Evolutionary conservation across 2,797 vertebrate species (phyloP), one percentile per base, ranked within the genome.

Genomic region (Sebastes goodei): DNA sequence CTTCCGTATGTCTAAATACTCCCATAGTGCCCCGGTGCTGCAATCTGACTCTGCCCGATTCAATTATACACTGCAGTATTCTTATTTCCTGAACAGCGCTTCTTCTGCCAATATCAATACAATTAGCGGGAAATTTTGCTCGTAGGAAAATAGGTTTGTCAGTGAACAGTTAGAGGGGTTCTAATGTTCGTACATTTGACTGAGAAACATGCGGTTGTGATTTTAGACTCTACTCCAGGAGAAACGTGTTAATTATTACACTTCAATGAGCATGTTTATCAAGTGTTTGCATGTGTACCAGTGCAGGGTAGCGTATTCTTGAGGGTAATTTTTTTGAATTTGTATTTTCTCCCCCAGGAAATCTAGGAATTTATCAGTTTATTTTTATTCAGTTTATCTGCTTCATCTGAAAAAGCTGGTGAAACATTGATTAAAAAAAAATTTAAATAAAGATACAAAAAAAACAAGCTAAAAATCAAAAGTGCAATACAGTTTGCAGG

Each of bases 1-100:
- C 92, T 94, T 91, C 89, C 89, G 83, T 92, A 87, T 90, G 91
- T 90, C 86, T 80, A 93, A 92, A 91, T 81, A 84, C 55, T 86
- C 82, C 85, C 82, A 67, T 76, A 60, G 30, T 71, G 76, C 70
- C 67, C 71, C 15, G 56, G 60, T 38, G 82, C 77, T 82, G 78
- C 88, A 86, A 74, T 87, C 69, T 15, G 84, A 86, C 88, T 80
- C 81, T 78, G 88, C 83, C 83, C 69, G 2, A 70, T 84, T 78
- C 76, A 89, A 81, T 93, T 89, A 88, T 76, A 69, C 85, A 76
- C 88, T 67, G 75, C 83, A 63, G 74, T 78, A 25, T 78, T 92
- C 87, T 85, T 72, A 89, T 84, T 91, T 93, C 86, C 90, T 77
- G 66, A 87, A 55, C 86, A 6, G 74, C 23, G 38, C 74, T 82